phyloP scores from a whole-genome alignment of 2,113 vertebrate genomes.

The Zapus hudsonius region DNA sequence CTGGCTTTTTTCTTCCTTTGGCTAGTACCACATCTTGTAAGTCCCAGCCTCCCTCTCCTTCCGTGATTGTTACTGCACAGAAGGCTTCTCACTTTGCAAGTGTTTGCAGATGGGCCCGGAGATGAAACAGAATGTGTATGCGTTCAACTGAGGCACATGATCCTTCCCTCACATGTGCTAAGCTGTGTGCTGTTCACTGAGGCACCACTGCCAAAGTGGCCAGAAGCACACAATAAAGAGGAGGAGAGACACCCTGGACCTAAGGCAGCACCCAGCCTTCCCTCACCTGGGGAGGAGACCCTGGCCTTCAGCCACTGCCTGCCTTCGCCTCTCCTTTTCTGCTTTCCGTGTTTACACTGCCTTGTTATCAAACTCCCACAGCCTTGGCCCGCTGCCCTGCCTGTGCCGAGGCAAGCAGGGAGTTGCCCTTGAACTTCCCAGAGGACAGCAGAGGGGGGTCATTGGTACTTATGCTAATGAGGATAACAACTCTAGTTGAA shows the following conservation, averaged over 20 bases:
- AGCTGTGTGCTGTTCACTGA: conserved; percentile 86
- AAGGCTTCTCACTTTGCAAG: conserved; percentile 88
- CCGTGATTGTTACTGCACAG: conserved; percentile 86
- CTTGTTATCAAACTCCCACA: neutral
- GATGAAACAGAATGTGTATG: conserved; percentile 90
- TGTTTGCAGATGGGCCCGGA: conserved; percentile 88
- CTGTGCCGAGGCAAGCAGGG: neutral
- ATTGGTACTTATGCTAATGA: conserved; percentile 46
- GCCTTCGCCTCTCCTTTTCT: neutral
- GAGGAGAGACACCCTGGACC: conserved; percentile 70
- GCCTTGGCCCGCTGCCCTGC: neutral
- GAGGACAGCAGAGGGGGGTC: neutral
- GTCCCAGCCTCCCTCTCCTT: conserved; percentile 86
- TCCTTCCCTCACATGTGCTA: conserved; percentile 87
- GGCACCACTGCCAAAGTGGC: conserved; percentile 85
- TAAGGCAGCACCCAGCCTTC: conserved; percentile 56
- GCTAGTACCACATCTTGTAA: conserved; percentile 84
- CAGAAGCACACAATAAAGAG: conserved; percentile 86
- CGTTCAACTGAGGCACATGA: conserved; percentile 85
- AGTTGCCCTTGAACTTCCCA: neutral
- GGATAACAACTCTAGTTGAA: conserved; percentile 19
- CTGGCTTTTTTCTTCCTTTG: conserved; percentile 77
- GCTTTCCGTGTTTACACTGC: neutral
- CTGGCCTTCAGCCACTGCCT: neutral
- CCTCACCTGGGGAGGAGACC: conserved; percentile 68